phyloP scores from a whole-genome alignment of 2,797 vertebrate species.

The Acrossocheilus fasciatus region DNA sequence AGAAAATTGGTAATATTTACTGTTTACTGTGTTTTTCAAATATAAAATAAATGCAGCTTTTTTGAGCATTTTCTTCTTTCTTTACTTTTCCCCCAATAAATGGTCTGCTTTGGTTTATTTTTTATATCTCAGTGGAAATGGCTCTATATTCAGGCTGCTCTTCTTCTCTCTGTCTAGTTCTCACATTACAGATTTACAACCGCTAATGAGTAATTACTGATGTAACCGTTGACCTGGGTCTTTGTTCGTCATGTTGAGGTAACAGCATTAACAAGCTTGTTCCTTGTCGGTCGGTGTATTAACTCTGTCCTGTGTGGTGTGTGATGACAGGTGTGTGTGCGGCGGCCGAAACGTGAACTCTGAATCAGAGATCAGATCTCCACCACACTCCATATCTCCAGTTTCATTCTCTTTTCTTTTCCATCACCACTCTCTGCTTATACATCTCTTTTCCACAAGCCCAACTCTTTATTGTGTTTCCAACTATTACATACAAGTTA shows the following conservation, averaged over 20 bases:
- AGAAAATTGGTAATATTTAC: background rate
- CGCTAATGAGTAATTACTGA: slow-evolving; percentile 17
- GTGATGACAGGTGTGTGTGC: slow-evolving; percentile 3
- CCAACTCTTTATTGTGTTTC: background rate
- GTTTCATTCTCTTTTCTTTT: slow-evolving; percentile 6
- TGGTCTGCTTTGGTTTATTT: too few relatives aligned
- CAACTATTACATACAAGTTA: background rate
- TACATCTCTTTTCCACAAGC: background rate
- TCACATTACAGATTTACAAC: slow-evolving; percentile 34
- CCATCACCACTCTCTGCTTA: background rate
- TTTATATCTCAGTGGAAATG: background rate
- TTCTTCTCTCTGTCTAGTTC: background rate
- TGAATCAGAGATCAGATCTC: slow-evolving; percentile 8
- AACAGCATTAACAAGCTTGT: slow-evolving; percentile 24
- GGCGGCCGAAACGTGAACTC: slow-evolving; percentile 10
- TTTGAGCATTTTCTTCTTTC: too few relatives aligned
- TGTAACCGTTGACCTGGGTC: background rate
- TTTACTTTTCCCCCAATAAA: too few relatives aligned
- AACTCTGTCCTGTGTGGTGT: background rate
- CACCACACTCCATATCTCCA: slow-evolving; percentile 1
- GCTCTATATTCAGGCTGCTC: background rate
- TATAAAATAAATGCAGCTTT: background rate
- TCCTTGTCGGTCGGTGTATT: background rate
- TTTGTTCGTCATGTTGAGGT: slow-evolving; percentile 30
- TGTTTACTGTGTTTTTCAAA: background rate